A percentile compares a stretch with the other conserved stretches of the same genome.
These are phyloP conservation scores for Moxostoma hubbsi DNA, from an alignment of 2,797 vertebrate genomes.

Conservation along the genomic window DNA sequence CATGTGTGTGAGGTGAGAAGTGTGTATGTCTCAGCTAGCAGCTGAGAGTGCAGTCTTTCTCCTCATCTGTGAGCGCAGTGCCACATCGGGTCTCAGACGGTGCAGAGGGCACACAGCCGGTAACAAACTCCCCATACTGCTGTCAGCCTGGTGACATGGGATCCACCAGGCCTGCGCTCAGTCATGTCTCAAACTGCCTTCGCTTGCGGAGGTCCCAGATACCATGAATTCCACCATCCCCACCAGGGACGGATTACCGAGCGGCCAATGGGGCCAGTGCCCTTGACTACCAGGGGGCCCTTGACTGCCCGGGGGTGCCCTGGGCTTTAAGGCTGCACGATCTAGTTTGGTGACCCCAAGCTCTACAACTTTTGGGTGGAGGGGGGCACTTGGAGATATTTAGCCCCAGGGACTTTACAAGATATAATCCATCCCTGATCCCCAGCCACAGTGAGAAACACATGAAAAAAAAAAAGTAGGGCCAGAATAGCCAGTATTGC, in stretches of 20 bases:
- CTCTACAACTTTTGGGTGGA: too few relatives aligned
- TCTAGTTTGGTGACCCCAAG: too few relatives aligned
- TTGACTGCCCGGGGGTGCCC: too few relatives aligned
- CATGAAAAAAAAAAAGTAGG: neutral
- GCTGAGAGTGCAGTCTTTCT: conserved; percentile 36
- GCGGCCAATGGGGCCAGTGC: too few relatives aligned
- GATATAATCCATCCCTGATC: too few relatives aligned
- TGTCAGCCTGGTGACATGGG: conserved; percentile 74
- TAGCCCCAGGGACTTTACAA: too few relatives aligned
- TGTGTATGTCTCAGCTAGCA: conserved; percentile 40
- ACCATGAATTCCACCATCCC: conserved; percentile 50
- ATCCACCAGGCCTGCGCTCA: conserved; percentile 72
- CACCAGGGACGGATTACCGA: neutral
- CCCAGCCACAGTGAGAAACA: conserved; percentile 52
- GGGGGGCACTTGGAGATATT: too few relatives aligned
- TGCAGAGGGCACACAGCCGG: conserved; percentile 70
- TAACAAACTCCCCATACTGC: conserved; percentile 66
- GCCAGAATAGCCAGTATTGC: conserved; percentile 34
- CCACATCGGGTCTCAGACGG: conserved; percentile 28
- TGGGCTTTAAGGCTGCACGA: too few relatives aligned
- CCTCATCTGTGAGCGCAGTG: conserved; percentile 1
- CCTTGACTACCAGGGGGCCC: too few relatives aligned
- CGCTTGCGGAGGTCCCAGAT: conserved; percentile 65
- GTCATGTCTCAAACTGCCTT: conserved; percentile 66
- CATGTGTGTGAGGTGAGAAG: neutral